A percentile compares a stretch with the other conserved stretches of the same genome.
phyloP scores from a whole-genome alignment of 2,113 vertebrate species.

The Laticauda colubrina region DNA sequence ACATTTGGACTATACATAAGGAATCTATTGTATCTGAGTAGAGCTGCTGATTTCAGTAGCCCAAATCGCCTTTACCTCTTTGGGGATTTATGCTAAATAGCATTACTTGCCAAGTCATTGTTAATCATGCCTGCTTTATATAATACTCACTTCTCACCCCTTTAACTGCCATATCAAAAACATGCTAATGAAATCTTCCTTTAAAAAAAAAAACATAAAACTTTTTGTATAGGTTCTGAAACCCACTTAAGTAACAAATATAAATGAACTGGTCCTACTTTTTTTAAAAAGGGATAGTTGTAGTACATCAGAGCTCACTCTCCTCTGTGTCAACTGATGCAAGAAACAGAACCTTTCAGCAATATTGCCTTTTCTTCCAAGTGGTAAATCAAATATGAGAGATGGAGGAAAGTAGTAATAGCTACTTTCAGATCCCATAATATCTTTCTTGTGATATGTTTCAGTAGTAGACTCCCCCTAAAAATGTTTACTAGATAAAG shows the following conservation, averaged over 20 bases:
- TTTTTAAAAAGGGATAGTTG: neutral
- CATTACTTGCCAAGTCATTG: neutral
- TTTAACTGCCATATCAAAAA: constrained; percentile 1
- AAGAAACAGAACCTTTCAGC: neutral
- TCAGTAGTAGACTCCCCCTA: neutral
- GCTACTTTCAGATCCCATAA: neutral
- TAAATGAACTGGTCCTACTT: neutral
- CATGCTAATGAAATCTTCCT: neutral
- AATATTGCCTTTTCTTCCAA: neutral
- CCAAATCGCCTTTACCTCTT: neutral
- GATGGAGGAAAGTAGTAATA: neutral
- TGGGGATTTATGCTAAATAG: neutral
- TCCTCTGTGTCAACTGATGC: neutral
- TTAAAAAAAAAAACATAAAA: neutral
- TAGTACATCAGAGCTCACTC: neutral
- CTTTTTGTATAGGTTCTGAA: neutral
- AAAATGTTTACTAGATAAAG: neutral
- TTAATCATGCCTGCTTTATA: neutral
- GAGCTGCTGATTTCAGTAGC: neutral
- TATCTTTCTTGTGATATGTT: neutral
- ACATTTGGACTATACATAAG: neutral
- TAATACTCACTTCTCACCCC: neutral
- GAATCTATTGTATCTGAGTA: neutral
- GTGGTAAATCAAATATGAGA: neutral
- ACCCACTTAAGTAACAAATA: neutral